Evolutionary conservation across 2,113 vertebrate genomes (phyloP).

Genomic region (Calidris pugnax): DNA sequence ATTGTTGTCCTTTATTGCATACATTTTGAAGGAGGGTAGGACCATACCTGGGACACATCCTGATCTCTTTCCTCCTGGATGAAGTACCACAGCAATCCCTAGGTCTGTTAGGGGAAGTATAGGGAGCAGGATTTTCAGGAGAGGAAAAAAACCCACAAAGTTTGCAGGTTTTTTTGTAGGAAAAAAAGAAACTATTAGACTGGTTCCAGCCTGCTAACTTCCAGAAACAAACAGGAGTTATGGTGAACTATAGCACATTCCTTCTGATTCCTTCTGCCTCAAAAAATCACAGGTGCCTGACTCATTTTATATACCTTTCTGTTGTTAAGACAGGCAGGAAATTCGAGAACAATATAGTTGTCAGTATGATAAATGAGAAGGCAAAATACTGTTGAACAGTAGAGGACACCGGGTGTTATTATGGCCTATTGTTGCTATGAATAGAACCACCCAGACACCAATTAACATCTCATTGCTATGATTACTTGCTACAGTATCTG

Average conservation of each 20-base stretch:
- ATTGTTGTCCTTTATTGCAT: neutral
- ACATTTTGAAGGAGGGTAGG: neutral
- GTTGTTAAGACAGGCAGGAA: conserved; percentile 63
- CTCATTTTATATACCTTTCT: conserved; percentile 42
- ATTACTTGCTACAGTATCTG: conserved; percentile 74
- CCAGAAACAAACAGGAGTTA: neutral
- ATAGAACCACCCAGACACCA: conserved; percentile 75
- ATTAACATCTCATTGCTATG: conserved; percentile 77
- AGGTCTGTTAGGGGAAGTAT: neutral
- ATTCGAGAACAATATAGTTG: conserved; percentile 68
- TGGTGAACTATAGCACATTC: neutral
- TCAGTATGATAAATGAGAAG: conserved; percentile 64
- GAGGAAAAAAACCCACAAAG: neutral
- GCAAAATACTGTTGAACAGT: conserved; percentile 62
- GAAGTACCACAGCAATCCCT: neutral
- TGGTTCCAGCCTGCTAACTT: neutral
- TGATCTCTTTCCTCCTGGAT: neutral
- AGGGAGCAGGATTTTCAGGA: neutral
- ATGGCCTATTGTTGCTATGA: conserved; percentile 72
- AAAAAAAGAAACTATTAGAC: neutral
- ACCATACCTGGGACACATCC: neutral
- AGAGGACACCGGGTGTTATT: conserved; percentile 68
- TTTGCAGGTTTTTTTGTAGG: too few species aligned
- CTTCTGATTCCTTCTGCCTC: neutral
- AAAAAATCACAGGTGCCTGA: conserved; percentile 9